These are phyloP conservation scores for Aphidoletes aphidimyza DNA, from an alignment of 2,888 invertebrate genomes.

Conservation along the genomic window DNA sequence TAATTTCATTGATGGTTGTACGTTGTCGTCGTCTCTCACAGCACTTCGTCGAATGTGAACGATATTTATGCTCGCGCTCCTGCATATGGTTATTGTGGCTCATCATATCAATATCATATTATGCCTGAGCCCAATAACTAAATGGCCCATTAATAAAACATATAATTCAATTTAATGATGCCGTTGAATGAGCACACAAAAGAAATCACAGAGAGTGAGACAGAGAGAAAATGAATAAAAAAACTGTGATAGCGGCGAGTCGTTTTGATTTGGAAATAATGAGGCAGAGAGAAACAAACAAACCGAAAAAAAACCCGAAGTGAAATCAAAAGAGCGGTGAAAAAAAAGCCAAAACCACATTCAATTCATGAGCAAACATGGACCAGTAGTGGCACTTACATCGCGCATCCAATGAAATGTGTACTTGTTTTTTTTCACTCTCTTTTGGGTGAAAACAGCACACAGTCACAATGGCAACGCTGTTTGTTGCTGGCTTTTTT, in stretches of 20 bases:
- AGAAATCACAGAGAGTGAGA: constrained; percentile 32
- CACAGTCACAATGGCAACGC: neutral
- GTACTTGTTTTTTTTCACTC: neutral
- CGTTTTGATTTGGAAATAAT: constrained; percentile 36
- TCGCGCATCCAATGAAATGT: constrained; percentile 18
- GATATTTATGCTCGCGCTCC: neutral
- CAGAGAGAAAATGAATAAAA: neutral
- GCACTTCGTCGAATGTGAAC: neutral
- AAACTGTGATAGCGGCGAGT: constrained; percentile 34
- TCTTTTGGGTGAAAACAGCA: neutral
- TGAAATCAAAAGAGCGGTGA: neutral
- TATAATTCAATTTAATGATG: constrained; percentile 54
- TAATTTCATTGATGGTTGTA: constrained; percentile 15
- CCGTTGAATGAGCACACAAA: constrained; percentile 43
- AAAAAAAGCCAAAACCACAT: constrained; percentile 45
- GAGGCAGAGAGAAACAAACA: constrained; percentile 34
- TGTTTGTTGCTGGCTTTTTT: neutral
- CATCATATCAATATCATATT: constrained; percentile 52
- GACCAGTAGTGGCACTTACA: neutral
- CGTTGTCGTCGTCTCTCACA: constrained; percentile 5
- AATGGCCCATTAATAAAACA: constrained; percentile 53
- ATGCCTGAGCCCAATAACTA: constrained; percentile 30
- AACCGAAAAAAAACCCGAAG: neutral
- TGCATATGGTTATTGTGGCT: neutral
- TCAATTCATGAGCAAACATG: constrained; percentile 5